Conservation (phyloP, 2,113 vertebrate genomes). For the Ptilonorhynchus violaceus region DNA sequence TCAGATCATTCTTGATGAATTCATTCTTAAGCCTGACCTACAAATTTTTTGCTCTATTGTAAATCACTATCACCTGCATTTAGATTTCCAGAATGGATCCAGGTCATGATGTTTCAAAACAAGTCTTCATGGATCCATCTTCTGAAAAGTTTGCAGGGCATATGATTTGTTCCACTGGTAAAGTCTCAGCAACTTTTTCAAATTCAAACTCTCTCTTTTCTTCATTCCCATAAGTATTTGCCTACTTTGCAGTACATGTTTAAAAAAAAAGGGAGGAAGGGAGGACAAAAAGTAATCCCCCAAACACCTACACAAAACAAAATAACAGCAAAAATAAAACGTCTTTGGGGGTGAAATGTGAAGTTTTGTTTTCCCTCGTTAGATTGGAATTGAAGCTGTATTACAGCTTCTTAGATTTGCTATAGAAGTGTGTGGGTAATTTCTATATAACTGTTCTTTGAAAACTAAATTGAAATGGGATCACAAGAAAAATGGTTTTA, state of each 20-base stretch:
- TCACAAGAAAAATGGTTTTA: background rate
- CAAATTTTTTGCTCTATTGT: background rate
- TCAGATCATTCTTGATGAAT: background rate
- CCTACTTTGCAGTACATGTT: background rate
- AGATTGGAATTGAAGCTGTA: background rate
- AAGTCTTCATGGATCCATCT: background rate
- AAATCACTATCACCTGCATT: background rate
- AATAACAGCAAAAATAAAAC: background rate
- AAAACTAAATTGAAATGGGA: background rate
- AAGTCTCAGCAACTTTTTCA: background rate
- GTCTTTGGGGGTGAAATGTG: background rate
- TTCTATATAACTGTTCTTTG: background rate
- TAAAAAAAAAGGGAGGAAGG: background rate
- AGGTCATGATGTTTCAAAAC: background rate
- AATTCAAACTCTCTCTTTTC: background rate
- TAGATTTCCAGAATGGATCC: background rate
- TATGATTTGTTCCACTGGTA: background rate
- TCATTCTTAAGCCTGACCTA: background rate
- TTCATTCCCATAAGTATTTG: background rate
- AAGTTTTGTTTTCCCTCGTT: background rate
- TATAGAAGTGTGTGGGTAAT: background rate
- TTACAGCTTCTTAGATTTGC: background rate
- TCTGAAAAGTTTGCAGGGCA: background rate
- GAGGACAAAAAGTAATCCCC: background rate
- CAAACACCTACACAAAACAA: background rate